A percentile compares a stretch with the other conserved stretches of the same genome.
Conservation (phyloP, 2,113 vertebrate species). For the Xyrauchen texanus region DNA sequence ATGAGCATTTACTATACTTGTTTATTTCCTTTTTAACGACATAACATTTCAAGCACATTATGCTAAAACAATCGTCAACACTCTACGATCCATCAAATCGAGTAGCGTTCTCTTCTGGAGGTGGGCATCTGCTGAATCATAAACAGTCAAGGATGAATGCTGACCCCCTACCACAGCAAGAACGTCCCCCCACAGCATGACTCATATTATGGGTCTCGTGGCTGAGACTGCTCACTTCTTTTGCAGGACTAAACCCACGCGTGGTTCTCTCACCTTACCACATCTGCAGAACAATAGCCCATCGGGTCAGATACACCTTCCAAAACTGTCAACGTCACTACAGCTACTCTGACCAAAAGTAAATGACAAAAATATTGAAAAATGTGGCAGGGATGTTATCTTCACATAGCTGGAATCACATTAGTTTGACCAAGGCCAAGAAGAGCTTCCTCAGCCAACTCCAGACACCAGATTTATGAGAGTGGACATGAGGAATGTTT, state of each 20-base stretch:
- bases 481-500: conserved; percentile 60
- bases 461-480: conserved; percentile 58
- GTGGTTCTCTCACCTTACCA: not conserved
- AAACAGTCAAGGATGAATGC: conserved; percentile 2
- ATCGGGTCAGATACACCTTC: not conserved
- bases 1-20: not conserved
- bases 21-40: not conserved
- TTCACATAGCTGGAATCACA: conserved; percentile 44
- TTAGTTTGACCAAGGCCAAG: conserved; percentile 50
- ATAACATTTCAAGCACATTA: not conserved
- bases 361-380: conserved; percentile 26
- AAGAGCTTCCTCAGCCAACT: conserved; percentile 41
- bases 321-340: conserved; percentile 24
- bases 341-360: conserved; percentile 8
- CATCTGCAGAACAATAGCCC: not conserved
- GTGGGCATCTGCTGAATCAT: conserved; percentile 30
- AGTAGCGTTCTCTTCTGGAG: not conserved
- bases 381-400: conserved; percentile 50
- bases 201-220: conserved; percentile 36
- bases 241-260: not conserved
- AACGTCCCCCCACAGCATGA: conserved; percentile 33
- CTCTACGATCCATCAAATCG: not conserved
- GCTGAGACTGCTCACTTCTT: conserved; percentile 21
- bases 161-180: conserved; percentile 7
- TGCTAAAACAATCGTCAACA: not conserved